A percentile compares a stretch with the other conserved stretches of the same genome.
Evolutionary conservation across 1,140 invertebrate species (phyloP).

Genomic region (Rhyzopertha dominica): DNA sequence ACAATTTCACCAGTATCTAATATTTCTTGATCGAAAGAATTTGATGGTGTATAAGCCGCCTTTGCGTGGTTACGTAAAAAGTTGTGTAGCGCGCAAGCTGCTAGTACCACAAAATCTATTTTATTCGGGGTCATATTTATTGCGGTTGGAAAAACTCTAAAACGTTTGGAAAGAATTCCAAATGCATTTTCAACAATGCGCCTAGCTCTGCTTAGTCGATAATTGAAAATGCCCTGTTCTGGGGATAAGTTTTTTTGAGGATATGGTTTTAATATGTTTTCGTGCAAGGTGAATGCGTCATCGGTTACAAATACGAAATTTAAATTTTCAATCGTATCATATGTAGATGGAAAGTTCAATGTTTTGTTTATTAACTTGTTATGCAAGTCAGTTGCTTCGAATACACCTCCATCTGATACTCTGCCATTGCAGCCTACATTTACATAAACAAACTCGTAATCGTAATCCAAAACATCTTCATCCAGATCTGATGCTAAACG

Average conservation of each 20-base stretch:
- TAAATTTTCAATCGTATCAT: constrained; percentile 8
- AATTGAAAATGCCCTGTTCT: constrained; percentile 45
- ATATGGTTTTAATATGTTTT: constrained; percentile 40
- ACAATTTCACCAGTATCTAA: no score
- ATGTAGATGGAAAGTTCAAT: constrained; percentile 9
- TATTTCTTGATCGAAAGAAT: no score
- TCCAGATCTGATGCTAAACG: neutral
- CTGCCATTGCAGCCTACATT: constrained; percentile 40
- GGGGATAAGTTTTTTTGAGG: constrained; percentile 19
- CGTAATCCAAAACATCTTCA: neutral
- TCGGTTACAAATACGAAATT: constrained; percentile 37
- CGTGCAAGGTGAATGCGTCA: constrained; percentile 39
- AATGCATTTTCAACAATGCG: constrained; percentile 37
- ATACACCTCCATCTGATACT: constrained; percentile 39
- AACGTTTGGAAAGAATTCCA: constrained; percentile 27
- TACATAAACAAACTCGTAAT: constrained; percentile 39
- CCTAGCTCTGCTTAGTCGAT: constrained; percentile 40
- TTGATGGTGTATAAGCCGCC: no score
- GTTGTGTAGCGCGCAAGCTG: constrained; percentile 17
- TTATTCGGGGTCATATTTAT: constrained; percentile 11
- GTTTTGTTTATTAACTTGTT: constrained; percentile 11
- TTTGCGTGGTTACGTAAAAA: no score
- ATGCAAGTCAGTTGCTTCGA: constrained; percentile 26
- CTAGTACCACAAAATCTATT: constrained; percentile 15
- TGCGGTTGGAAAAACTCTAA: constrained; percentile 18